Base-by-base conservation (phyloP, 2,888 invertebrate species). In the Volucella inflata region DNA sequence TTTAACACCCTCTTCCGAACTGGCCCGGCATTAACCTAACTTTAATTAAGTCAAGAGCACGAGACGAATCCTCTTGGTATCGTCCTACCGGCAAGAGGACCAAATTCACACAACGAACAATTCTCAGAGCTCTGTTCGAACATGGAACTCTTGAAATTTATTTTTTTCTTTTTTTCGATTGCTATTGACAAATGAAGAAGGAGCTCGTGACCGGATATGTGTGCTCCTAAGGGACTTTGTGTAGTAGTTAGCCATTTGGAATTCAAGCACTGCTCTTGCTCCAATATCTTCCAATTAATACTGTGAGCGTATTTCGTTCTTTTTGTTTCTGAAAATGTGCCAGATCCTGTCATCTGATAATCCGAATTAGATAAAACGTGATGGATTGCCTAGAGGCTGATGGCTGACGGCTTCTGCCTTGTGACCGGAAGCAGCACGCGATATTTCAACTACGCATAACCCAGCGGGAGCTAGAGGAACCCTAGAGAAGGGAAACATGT, bases 331-430 rank as follows among this genome's bases (percentile, higher is more conserved):
- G 53, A 8, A 21, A 64, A 55, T 65, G 8, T 48, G 17, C 17
- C 14, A 74, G 48, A 50, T 59, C 36, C 42, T 38, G 16, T 30
- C n/a, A 36, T 59, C 51, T 60, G 60, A 62, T 62, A 60, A 59
- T 51, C 14, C 60, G 60, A 75, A 64, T 64, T 64, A 38, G 21
- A 74, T 64, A 53, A 38, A 74, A 48, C 55, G 17, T 65, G 74
- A 65, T 75, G 59, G 40, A 75, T 59, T n/a, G 46, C 10, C 30
- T 57, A 65, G 10, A 57, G 30, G 42, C 4, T 30, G 4, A 30
- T 30, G 6, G 4, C 30, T 30, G 30, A 30, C 6, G 30, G 30
- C 30, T 14, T 36, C 3, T 44, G 12, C 12, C 44, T n/a, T 4
- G 44, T 30, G 6, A 38, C 38, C 16, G 42, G 59, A 60, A 44